Evolutionary conservation across 2,113 vertebrate genomes (phyloP).

Genomic region (Bos indicus): DNA sequence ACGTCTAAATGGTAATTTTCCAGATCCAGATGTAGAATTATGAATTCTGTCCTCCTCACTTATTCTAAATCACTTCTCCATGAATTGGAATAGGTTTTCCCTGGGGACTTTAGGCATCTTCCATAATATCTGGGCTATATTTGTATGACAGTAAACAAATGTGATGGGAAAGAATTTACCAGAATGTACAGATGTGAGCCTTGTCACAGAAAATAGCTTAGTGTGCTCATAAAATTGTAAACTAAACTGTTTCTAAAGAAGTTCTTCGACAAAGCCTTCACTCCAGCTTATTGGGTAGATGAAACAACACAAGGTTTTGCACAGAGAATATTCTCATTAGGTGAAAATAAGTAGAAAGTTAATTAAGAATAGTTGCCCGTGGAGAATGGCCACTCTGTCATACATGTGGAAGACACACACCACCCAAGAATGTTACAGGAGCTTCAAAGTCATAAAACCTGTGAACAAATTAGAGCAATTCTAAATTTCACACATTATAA

Average conservation of each 20-base stretch:
- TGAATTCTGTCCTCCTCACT: background rate
- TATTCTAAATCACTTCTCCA: constrained; percentile 23
- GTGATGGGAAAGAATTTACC: background rate
- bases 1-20: constrained; percentile 43
- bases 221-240: background rate
- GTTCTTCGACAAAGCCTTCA: background rate
- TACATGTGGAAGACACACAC: background rate
- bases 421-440: background rate
- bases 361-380: background rate
- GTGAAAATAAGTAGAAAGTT: background rate
- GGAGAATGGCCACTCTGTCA: background rate
- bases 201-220: background rate
- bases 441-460: background rate
- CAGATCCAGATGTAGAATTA: constrained; percentile 36
- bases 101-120: background rate
- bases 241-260: background rate
- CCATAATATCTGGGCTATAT: background rate
- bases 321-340: background rate
- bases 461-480: background rate
- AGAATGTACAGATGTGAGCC: background rate
- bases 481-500: background rate
- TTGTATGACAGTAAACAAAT: background rate
- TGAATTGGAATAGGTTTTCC: constrained; percentile 45
- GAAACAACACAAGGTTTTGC: background rate
- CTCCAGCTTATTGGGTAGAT: background rate